These are phyloP conservation scores for Nerophis ophidion DNA, from an alignment of 2,113 vertebrate genomes.

Conservation along the genomic window DNA sequence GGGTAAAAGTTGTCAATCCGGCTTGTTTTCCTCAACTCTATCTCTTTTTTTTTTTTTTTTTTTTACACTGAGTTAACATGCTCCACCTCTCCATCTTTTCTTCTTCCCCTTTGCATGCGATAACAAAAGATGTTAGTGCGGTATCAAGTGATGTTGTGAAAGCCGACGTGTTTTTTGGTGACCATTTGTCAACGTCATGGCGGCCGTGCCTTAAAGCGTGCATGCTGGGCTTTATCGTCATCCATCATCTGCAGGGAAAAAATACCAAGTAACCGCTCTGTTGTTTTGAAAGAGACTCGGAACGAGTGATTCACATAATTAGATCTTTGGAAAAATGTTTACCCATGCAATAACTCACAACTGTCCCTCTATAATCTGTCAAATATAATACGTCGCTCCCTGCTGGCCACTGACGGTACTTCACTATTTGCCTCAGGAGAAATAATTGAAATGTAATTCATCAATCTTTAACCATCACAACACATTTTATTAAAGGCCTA, in stretches of 20 bases:
- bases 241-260: neutral
- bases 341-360: no score
- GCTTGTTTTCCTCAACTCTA: neutral
- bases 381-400: neutral
- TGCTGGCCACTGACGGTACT: slow-evolving; percentile 5
- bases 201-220: neutral
- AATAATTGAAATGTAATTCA: no score
- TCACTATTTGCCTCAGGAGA: neutral
- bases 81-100: neutral
- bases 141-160: neutral
- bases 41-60: neutral
- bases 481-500: no score
- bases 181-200: neutral
- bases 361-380: no score
- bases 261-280: neutral
- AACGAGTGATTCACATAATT: neutral
- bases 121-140: neutral
- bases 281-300: neutral
- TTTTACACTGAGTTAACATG: neutral
- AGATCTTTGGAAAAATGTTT: no score
- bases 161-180: neutral
- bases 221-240: neutral
- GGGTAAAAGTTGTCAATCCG: neutral
- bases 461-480: neutral
- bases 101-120: neutral